Base-by-base conservation (phyloP, 2,113 vertebrate species). In the Muscicapa adusta region DNA sequence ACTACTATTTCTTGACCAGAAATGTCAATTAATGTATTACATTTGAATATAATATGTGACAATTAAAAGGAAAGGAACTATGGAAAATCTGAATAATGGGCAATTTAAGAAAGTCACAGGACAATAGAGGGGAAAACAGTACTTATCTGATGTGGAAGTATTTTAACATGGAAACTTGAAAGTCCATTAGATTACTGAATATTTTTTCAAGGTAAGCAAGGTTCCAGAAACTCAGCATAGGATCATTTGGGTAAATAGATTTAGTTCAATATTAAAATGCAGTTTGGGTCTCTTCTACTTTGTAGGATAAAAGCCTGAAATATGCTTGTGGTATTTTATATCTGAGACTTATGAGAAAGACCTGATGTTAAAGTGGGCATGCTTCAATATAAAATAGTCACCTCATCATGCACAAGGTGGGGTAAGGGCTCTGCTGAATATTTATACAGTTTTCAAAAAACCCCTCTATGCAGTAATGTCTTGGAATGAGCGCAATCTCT, bases 371-470 rank as follows among this genome's bases (percentile, higher is more conserved):
- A 82, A 89, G 11, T 74, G 66, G 31, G 14, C 45, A 48, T 34
- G n/a, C n/a, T 66, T 89, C 31, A 68, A 60, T 82, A 68, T 75
- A 36, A 94, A 85, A 53, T 29, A 83, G 42, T 78, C 54, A 68
- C 29, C 33, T 88, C 57, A 68, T 87, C 8, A 4, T 26, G 47
- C 61, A 75, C 29, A 31, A 63, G 66, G 47, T 76, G 36, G 48
- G 12, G 28, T 89, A 89, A 89, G 53, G 65, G 22, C 34, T 78
- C 82, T 85, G 53, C 48, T 78, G 65, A 84, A 57, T 92, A 86
- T 86, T 95, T 93, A 66, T 56, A 57, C 19, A 84, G 36, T 81
- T 94, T 92, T 86, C 22, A 29, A 33, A 48, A n/a, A 91, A 91
- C 38, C 38, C 38, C 6, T 18, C 91, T 83, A 75, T 56, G 48